A percentile compares a stretch with the other conserved stretches of the same genome.
Conservation (phyloP, 2,797 vertebrate species). For the Glyptemys insculpta region DNA sequence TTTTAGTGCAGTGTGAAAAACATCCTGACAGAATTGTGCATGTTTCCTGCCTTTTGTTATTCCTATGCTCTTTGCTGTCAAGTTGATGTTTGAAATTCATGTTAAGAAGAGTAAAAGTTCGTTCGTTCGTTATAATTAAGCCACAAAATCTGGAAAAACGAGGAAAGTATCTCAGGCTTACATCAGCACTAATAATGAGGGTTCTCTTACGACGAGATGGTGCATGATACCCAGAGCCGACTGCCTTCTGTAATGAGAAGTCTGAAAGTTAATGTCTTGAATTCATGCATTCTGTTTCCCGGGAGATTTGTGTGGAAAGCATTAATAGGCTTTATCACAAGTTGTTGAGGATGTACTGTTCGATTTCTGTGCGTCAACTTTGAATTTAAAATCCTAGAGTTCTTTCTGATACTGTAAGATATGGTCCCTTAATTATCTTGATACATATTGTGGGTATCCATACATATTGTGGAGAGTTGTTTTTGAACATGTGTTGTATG, state of each 20-base stretch:
- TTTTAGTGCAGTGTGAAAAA: not conserved
- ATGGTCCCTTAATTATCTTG: not conserved
- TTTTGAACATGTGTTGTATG: not conserved
- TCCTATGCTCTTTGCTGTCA: not conserved
- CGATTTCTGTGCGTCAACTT: not conserved
- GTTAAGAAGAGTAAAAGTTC: not conserved
- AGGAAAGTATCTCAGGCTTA: not conserved
- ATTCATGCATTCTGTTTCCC: fast-evolving
- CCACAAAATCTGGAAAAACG: not conserved
- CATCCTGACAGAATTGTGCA: not conserved
- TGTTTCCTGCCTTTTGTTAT: not conserved
- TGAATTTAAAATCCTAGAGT: not conserved
- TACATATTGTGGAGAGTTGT: not conserved
- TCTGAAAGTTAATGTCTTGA: not conserved
- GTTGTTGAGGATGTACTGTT: not conserved
- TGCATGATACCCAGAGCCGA: fast-evolving
- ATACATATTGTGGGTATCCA: not conserved
- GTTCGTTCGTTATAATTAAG: not conserved
- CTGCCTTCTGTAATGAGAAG: not conserved
- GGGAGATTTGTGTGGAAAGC: not conserved
- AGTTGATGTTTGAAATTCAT: not conserved
- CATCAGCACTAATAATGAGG: not conserved
- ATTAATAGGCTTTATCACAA: not conserved
- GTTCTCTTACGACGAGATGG: fast-evolving
- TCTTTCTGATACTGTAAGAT: not conserved